Conservation (phyloP, 2,113 vertebrate species). For the Rana temporaria region DNA sequence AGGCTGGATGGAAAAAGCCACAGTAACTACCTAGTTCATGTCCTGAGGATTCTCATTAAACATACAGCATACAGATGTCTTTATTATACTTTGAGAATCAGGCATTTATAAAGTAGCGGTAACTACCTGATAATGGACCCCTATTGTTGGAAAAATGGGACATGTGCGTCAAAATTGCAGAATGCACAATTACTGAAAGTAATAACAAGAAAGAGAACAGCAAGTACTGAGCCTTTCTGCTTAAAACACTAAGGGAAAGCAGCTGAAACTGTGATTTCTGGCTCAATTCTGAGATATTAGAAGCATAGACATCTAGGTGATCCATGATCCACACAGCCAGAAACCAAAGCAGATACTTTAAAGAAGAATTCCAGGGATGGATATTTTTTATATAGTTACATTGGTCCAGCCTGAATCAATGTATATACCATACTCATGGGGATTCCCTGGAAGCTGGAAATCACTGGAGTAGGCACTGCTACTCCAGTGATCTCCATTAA, state of each 20-base stretch:
- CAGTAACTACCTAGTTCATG: not conserved
- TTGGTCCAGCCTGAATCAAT: too few species aligned
- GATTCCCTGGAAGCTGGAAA: too few species aligned
- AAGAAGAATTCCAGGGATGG: too few species aligned
- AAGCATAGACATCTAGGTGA: too few species aligned
- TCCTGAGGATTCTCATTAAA: not conserved
- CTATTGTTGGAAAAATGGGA: not conserved
- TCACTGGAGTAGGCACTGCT: too few species aligned
- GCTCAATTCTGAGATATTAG: too few species aligned
- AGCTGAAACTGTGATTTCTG: not conserved
- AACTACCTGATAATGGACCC: not conserved
- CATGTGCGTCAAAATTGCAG: not conserved
- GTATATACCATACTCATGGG: too few species aligned
- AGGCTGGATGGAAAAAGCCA: not conserved
- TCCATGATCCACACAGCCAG: not conserved
- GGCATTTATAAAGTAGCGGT: not conserved
- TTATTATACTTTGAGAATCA: not conserved
- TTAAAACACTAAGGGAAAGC: not conserved
- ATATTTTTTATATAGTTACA: too few species aligned
- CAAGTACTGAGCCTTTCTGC: not conserved
- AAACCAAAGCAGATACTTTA: not conserved
- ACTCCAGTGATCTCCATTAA: too few species aligned
- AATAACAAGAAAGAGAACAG: slow-evolving; percentile 17
- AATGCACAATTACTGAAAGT: not conserved
- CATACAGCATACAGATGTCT: not conserved